Conservation (phyloP, 1,140 invertebrate genomes). For the Lucilia cuprina region DNA sequence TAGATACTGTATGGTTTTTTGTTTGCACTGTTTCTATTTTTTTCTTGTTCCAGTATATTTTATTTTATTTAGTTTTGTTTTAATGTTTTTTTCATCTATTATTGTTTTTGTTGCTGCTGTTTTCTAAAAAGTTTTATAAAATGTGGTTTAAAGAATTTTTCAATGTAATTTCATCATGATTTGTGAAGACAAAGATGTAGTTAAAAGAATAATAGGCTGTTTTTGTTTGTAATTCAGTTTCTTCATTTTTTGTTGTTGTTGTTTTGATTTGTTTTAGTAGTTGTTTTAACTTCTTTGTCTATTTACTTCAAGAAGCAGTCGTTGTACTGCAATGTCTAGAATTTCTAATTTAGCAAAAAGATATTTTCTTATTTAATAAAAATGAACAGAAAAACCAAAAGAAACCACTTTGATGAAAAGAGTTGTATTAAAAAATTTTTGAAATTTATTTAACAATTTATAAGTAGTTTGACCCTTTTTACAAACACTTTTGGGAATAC, state of each 20-base stretch:
- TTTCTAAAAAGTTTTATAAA: not conserved
- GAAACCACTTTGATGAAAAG: not conserved
- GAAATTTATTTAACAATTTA: not conserved
- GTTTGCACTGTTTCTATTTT: not conserved
- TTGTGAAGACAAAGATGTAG: conserved; percentile 4
- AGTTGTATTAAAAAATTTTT: not conserved
- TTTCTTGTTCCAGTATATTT: not conserved
- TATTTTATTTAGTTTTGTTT: not conserved
- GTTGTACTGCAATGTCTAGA: not conserved
- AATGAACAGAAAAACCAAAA: not conserved
- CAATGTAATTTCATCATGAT: conserved; percentile 31
- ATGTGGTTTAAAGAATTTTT: conserved; percentile 34
- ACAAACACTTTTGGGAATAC: not conserved
- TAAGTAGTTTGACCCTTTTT: not conserved
- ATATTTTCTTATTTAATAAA: not conserved
- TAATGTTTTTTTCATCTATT: not conserved
- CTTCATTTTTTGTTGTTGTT: not conserved
- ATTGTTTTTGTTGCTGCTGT: not conserved
- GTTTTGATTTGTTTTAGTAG: not conserved
- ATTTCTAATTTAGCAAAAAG: not conserved
- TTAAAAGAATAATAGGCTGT: not conserved
- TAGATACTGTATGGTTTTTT: conserved; percentile 29
- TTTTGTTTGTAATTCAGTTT: not conserved
- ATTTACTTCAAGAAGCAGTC: not conserved
- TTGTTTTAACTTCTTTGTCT: not conserved